Base-by-base conservation (phyloP, 2,113 vertebrate species). In the Oncorhynchus clarkii region DNA sequence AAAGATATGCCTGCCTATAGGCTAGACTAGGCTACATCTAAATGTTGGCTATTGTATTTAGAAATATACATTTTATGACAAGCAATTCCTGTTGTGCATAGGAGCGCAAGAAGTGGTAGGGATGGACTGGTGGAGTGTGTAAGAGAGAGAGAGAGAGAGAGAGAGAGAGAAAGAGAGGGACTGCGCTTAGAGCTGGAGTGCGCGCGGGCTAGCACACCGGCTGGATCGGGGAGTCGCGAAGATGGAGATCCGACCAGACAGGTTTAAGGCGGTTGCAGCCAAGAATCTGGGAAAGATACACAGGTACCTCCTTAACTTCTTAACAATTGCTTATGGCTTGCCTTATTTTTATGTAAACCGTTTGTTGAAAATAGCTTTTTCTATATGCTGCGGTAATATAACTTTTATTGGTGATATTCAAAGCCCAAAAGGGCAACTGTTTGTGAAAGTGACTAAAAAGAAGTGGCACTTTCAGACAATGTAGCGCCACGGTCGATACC, bases 161-260 rank as follows among this genome's bases (percentile, higher is more conserved):
- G 81, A 75, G 80, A 39, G 70, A 54, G 67, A 39, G 34, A 34
- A 68, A 62, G 67, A 76, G 74, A 62, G 51, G 79, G 81, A 75
- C 78, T 62, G 85, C 72, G 81, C 22, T 82, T 83, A 11, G 59
- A 77, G 79, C 86, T 78, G 84, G 79, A 82, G 86, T 75, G 84
- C 75, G 87, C 79, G 79, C 87, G 78, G 85, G 89, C 91, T 88
- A 80, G 84, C 89, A 91, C 78, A 89, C 88, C 86, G 89, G 91
- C 82, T 81, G 89, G 90, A 88, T 88, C 86, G 88, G 84, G 88
- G 82, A 92, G 88, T 86, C 84, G 91, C 78, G 81, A 92, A 87
- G 86, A 94, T 94, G 93, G 92, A 94, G 91, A 88, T 94, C 88
- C 91, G 92, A 90, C 90, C 92, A 83, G 93, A 94, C 82, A 92